Evolutionary conservation across 2,888 invertebrate species (phyloP).

Genomic region (Escarpia spicata): DNA sequence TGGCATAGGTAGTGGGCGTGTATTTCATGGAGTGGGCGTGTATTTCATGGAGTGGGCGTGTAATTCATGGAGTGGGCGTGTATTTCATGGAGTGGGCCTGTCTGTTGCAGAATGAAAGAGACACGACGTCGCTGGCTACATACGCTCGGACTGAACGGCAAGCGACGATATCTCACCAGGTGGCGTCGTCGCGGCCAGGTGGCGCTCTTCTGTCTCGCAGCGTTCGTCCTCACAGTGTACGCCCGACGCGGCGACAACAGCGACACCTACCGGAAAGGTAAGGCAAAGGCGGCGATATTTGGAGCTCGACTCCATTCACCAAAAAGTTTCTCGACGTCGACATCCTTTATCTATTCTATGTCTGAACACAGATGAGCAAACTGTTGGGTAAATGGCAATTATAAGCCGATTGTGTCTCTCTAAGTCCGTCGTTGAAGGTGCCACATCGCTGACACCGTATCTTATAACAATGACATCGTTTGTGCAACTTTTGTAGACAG

Average conservation of each 20-base stretch:
- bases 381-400: too few relatives aligned
- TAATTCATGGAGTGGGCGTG: not conserved
- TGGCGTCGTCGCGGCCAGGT: not conserved
- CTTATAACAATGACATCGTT: too few relatives aligned
- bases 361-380: too few relatives aligned
- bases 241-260: not conserved
- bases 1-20: too few relatives aligned
- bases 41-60: not conserved
- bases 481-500: too few relatives aligned
- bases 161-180: not conserved
- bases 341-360: too few relatives aligned
- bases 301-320: too few relatives aligned
- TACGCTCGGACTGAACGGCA: not conserved
- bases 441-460: too few relatives aligned
- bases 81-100: not conserved
- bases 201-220: not conserved
- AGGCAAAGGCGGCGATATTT: not conserved
- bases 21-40: too few relatives aligned
- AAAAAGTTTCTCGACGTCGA: too few relatives aligned
- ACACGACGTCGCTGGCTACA: not conserved
- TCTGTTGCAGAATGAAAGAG: not conserved
- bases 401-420: too few relatives aligned
- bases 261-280: not conserved
- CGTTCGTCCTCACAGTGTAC: not conserved
- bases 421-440: too few relatives aligned